Base-by-base conservation (phyloP, 1,140 invertebrate species). In the Caenorhabditis tropicalis region DNA sequence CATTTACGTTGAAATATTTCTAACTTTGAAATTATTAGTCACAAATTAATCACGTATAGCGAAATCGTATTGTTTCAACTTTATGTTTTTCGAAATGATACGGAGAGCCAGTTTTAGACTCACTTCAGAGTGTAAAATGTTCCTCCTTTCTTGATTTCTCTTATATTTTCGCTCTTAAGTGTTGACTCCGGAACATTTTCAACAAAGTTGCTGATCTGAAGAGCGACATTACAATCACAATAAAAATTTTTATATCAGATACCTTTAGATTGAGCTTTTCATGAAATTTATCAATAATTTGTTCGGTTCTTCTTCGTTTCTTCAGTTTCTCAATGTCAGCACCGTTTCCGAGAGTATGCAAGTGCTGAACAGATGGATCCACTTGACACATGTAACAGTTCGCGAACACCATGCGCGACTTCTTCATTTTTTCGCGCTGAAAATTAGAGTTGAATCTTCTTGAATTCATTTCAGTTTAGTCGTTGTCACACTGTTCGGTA, bases 381-480 rank as follows among this genome's bases (percentile, higher is more conserved):
- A 74, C 33, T 74, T 74, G 65, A 15, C 65, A 74, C 65, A 74
- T 74, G 9, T 43, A 74, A 24, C 65, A 74, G n/a, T 74, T 74
- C 10, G 65, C 27, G 24, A 74, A 74, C 1, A 74, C 65, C 65
- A 74, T 24, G 1, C 36, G 33, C 2, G 65, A 74, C 36, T 74
- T 74, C 43, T 43, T 74, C 36, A 74, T 5, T 24, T 74, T 74
- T 74, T 74, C 65, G 10, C 65, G 16, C 53, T 56, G 24, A 29
- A 56, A 56, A 27, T 4, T n/a, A n/a, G 2, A n/a, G 21, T 7
- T 51, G 49, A 21, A 56, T 56, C 7, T 1, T 56, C 6, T 29
- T 1, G 21, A 21, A 51, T 51, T n/a, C 49, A n/a, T n/a, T n/a
- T n/a, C n/a, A n/a, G n/a, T n/a, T n/a, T n/a, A n/a, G n/a, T n/a